These are phyloP conservation scores for Myiopsitta monachus DNA, from an alignment of 2,113 vertebrate genomes.

Conservation along the genomic window DNA sequence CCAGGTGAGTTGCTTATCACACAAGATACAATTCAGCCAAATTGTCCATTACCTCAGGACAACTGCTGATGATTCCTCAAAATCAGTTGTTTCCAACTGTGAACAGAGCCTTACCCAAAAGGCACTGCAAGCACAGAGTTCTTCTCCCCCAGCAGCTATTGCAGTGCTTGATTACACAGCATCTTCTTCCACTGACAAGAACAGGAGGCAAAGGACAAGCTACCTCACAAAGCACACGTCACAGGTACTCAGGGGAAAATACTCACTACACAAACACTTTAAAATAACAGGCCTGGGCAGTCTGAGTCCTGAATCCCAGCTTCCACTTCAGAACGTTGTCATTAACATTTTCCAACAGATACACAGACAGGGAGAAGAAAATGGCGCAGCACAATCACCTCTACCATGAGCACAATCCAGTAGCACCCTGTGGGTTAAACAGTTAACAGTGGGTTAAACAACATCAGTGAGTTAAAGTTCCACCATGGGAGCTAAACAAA, in stretches of 20 bases:
- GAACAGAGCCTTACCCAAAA: neutral
- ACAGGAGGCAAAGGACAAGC: neutral
- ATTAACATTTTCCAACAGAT: neutral
- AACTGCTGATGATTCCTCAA: neutral
- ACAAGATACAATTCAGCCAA: neutral
- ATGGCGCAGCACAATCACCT: accelerated
- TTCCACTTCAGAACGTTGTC: neutral
- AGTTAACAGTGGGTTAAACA: too few relatives aligned
- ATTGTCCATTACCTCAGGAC: neutral
- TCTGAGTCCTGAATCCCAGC: neutral
- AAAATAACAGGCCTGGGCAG: neutral
- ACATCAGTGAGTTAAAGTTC: neutral
- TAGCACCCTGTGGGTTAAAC: too few relatives aligned
- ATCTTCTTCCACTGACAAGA: neutral
- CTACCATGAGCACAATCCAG: neutral
- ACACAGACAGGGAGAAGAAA: neutral
- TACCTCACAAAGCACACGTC: neutral
- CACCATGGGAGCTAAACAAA: neutral
- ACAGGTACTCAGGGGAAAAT: neutral
- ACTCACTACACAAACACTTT: neutral
- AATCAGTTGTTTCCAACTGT: neutral
- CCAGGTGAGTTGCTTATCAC: neutral
- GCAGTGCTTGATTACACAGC: neutral
- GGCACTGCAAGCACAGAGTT: neutral
- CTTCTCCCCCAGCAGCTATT: neutral